Evolutionary conservation across 2,113 vertebrate genomes (phyloP).

Genomic region (Notarius lentiginosus): DNA sequence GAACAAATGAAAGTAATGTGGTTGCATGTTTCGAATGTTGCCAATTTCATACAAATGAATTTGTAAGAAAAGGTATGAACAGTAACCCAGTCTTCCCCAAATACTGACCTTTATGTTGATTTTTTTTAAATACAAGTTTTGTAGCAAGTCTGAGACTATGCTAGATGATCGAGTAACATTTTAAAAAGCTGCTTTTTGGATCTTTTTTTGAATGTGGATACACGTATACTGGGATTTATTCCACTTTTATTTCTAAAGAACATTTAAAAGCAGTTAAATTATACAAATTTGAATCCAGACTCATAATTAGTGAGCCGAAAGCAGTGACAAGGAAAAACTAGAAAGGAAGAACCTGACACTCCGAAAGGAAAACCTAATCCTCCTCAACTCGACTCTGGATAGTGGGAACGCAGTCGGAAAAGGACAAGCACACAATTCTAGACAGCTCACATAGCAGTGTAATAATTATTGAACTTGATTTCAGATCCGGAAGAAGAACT

Average conservation of each 20-base stretch:
- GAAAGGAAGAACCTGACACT: background rate
- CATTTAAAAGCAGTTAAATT: background rate
- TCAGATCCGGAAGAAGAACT: background rate
- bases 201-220: background rate
- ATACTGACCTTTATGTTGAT: background rate
- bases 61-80: background rate
- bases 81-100: background rate
- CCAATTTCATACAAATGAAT: background rate
- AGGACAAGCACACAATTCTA: background rate
- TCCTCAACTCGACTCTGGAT: background rate
- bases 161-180: background rate
- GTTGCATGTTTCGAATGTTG: background rate
- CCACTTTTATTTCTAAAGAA: background rate
- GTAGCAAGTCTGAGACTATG: background rate
- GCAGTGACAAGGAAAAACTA: background rate
- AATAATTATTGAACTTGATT: background rate
- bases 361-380: background rate
- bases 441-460: background rate
- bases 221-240: no score
- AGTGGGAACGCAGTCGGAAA: background rate
- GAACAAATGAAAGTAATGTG: background rate
- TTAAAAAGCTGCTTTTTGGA: background rate
- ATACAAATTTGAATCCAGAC: background rate
- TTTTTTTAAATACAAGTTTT: background rate
- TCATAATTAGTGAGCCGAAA: background rate